These are phyloP conservation scores for Carabus problematicus DNA, from an alignment of 2,888 invertebrate genomes.

Conservation along the genomic window DNA sequence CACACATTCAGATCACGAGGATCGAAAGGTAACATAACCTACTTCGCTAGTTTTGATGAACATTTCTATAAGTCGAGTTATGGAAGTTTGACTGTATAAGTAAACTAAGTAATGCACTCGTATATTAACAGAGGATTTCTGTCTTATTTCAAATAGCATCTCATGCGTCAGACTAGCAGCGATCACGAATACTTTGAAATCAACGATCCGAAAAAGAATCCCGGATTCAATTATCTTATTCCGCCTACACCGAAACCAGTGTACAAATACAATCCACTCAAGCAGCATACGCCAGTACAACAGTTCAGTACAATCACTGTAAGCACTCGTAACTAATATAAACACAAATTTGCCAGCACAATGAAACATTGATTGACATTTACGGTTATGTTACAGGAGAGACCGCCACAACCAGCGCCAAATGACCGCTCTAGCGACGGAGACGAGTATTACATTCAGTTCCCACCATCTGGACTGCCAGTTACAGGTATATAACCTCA, in stretches of 20 bases:
- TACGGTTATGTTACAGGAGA: conserved; percentile 48
- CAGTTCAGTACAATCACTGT: conserved; percentile 57
- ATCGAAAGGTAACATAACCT: conserved; percentile 67
- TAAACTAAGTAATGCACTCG: not conserved
- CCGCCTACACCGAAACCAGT: conserved; percentile 64
- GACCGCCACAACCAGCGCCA: conserved; percentile 53
- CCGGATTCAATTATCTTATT: conserved; percentile 60
- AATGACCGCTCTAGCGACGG: conserved; percentile 50
- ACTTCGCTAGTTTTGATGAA: not conserved
- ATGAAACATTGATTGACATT: no score
- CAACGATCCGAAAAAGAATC: conserved; percentile 52
- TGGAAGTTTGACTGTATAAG: no score
- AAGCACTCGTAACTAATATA: conserved; percentile 44
- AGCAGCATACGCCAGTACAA: conserved; percentile 46
- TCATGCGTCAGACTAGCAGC: conserved; percentile 48
- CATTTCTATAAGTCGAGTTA: not conserved
- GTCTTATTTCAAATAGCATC: conserved; percentile 48
- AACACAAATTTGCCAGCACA: not conserved
- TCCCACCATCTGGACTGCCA: conserved; percentile 63
- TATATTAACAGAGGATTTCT: not conserved
- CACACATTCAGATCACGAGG: conserved; percentile 84
- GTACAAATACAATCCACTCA: conserved; percentile 44
- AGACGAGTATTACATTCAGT: conserved; percentile 62
- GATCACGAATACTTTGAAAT: conserved; percentile 52
- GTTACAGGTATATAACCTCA: conserved; percentile 56